A percentile compares a stretch with the other conserved stretches of the same genome.
Evolutionary conservation across 92 coral and sea anemone species (phyloP).

Genomic region (Parazoanthus atlanticus): DNA sequence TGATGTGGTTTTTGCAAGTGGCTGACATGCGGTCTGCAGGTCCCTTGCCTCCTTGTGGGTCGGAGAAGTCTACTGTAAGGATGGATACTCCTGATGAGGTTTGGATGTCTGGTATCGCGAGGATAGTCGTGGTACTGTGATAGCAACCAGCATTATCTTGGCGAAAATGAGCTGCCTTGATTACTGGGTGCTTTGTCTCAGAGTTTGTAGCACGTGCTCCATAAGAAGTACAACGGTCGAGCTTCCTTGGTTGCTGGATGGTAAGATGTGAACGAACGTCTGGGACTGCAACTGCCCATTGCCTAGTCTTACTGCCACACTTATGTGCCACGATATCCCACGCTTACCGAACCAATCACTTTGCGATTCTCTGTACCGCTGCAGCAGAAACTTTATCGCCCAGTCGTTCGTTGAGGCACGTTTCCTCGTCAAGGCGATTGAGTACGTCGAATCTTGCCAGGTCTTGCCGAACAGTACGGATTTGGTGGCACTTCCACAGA

Average conservation of each 20-base stretch:
- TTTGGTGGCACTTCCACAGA: slow-evolving; percentile 47
- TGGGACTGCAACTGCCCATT: slow-evolving; percentile 42
- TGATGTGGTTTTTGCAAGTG: neutral
- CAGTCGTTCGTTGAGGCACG: slow-evolving; percentile 40
- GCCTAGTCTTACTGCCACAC: slow-evolving; percentile 37
- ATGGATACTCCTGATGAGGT: neutral
- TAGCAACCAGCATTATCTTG: slow-evolving; percentile 30
- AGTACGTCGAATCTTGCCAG: slow-evolving; percentile 9
- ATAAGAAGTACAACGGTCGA: slow-evolving; percentile 25
- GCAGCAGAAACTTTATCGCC: slow-evolving; percentile 45
- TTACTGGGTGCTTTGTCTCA: slow-evolving; percentile 37
- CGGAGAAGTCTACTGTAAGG: neutral
- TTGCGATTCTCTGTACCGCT: slow-evolving; percentile 37
- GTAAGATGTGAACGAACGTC: slow-evolving; percentile 46
- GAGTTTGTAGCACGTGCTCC: slow-evolving; percentile 44
- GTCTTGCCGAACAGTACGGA: neutral
- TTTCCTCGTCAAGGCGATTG: slow-evolving; percentile 31
- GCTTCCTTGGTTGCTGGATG: slow-evolving; percentile 42
- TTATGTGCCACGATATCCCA: slow-evolving; percentile 45
- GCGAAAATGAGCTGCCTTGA: slow-evolving; percentile 6
- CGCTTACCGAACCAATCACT: slow-evolving; percentile 42
- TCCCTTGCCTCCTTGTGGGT: slow-evolving; percentile 9
- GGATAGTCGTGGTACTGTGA: neutral
- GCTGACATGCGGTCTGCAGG: slow-evolving; percentile 18
- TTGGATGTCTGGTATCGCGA: neutral